These are phyloP conservation scores for Paguma larvata DNA, from an alignment of 2,797 vertebrate species.

Conservation along the genomic window DNA sequence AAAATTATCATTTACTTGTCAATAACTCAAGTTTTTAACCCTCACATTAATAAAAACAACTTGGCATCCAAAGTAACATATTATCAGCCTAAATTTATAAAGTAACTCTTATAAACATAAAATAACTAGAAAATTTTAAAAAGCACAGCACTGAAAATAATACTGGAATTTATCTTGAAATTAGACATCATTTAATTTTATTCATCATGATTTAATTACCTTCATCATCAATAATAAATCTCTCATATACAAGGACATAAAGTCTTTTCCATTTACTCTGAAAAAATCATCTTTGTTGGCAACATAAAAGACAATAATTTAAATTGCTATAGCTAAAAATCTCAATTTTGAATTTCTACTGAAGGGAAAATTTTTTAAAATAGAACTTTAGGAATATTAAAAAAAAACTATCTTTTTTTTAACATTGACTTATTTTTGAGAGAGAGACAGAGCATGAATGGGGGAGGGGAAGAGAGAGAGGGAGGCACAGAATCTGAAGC, in stretches of 20 bases:
- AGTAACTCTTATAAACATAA: background rate
- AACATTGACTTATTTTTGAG: no score
- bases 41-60: background rate
- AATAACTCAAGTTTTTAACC: background rate
- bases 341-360: constrained; percentile 29
- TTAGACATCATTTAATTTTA: background rate
- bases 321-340: background rate
- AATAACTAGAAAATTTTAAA: constrained; percentile 18
- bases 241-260: background rate
- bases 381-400: background rate
- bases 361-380: background rate
- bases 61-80: background rate
- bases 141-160: constrained; percentile 3
- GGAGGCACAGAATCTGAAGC: no score
- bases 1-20: background rate
- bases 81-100: constrained; percentile 3
- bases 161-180: constrained; percentile 23
- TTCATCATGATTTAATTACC: background rate
- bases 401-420: no score
- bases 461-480: no score
- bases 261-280: background rate
- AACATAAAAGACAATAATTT: constrained; percentile 48
- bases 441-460: no score
- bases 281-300: background rate
- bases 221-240: constrained; percentile 4